phyloP scores from a whole-genome alignment of 2,888 invertebrate species.

The Blera fallax region DNA sequence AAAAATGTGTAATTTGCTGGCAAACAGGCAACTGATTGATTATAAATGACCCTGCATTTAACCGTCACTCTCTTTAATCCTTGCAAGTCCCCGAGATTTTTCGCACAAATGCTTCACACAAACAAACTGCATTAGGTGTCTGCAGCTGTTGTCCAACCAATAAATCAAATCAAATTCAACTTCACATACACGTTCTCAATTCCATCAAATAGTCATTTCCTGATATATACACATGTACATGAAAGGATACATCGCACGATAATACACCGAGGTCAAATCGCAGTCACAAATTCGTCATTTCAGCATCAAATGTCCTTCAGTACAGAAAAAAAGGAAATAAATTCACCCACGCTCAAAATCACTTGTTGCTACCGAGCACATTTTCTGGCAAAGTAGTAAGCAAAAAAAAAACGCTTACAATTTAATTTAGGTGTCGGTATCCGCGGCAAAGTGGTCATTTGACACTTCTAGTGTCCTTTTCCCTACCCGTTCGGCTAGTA shows the following conservation, averaged over 20 bases:
- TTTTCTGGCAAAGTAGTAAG: neutral
- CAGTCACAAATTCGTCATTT: neutral
- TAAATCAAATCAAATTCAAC: conserved; percentile 4
- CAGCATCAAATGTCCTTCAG: neutral
- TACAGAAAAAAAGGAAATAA: neutral
- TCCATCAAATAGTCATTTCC: conserved; percentile 7
- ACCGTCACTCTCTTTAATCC: neutral
- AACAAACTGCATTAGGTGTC: neutral
- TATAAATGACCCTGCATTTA: neutral
- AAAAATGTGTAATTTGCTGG: neutral
- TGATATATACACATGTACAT: neutral
- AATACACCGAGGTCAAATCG: neutral
- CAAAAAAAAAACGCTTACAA: neutral
- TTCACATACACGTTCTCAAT: neutral
- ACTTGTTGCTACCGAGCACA: neutral
- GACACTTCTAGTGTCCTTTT: conserved; percentile 11
- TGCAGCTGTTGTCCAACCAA: neutral
- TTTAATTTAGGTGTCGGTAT: neutral
- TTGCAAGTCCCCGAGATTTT: neutral
- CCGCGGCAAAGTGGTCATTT: neutral
- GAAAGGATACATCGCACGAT: neutral
- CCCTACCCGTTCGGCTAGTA: neutral
- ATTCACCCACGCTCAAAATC: neutral
- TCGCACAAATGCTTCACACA: neutral
- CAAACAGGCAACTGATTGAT: neutral